Percentiles rank a stretch among this genome's conserved stretches.
phyloP scores from a whole-genome alignment of 2,797 vertebrate genomes.

The Galaxias olidus region DNA sequence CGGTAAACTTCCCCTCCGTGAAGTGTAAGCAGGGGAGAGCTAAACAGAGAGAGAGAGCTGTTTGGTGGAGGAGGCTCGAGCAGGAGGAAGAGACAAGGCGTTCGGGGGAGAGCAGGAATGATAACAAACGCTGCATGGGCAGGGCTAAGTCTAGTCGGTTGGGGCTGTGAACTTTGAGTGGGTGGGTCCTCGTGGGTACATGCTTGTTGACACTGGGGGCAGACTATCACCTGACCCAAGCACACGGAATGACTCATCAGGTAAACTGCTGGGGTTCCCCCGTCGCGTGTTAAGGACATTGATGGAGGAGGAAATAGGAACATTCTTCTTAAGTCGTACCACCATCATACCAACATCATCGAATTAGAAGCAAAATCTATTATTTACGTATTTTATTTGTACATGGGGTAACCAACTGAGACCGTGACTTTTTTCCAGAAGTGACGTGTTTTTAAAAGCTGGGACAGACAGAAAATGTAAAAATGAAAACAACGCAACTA shows the following conservation, averaged over 20 bases:
- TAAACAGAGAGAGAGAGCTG: slow-evolving; percentile 12
- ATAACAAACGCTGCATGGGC: slow-evolving; percentile 16
- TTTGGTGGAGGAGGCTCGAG: not conserved
- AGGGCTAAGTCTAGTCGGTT: not conserved
- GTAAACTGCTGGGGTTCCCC: not conserved
- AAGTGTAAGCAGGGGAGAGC: slow-evolving; percentile 30
- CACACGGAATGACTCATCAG: slow-evolving; percentile 25
- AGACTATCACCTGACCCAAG: not conserved
- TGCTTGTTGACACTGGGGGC: slow-evolving; percentile 3
- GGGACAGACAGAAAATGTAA: no score
- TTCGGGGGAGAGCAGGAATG: slow-evolving; percentile 13
- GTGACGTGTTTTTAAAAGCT: no score
- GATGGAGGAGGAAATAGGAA: no score
- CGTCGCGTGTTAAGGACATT: not conserved
- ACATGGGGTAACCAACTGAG: no score
- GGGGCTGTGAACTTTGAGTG: slow-evolving; percentile 20
- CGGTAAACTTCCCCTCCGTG: slow-evolving; percentile 36
- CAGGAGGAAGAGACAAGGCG: not conserved
- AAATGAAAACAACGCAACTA: no score
- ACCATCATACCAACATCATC: no score
- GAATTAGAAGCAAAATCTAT: no score
- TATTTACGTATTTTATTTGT: no score
- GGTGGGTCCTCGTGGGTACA: slow-evolving; percentile 15
- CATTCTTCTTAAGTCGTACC: no score
- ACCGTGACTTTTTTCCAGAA: no score